phyloP scores from a whole-genome alignment of 2,113 vertebrate species.

The Catharus fuscescens region DNA sequence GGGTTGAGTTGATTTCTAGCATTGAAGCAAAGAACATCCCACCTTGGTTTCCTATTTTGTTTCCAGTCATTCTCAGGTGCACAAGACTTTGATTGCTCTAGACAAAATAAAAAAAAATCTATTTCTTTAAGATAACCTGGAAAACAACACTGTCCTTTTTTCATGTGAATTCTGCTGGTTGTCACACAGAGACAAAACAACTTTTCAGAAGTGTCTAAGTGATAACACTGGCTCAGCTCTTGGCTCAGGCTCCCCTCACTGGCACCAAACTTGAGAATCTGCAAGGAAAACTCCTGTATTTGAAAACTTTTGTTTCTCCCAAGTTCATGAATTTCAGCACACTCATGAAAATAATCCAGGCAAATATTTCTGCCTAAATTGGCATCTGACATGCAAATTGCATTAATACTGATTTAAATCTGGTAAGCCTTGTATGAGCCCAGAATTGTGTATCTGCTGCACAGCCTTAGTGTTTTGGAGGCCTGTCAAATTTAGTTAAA shows the following conservation, averaged over 20 bases:
- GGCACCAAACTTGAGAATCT: not conserved
- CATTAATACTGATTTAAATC: not conserved
- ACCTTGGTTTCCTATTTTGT: constrained; percentile 86
- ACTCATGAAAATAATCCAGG: not conserved
- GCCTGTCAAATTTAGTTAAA: not conserved
- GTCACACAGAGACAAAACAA: not conserved
- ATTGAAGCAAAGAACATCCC: constrained; percentile 84
- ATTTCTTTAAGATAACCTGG: not conserved
- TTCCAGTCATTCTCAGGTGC: constrained; percentile 86
- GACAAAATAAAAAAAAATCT: not conserved
- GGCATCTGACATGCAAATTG: not conserved
- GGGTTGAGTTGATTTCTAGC: constrained; percentile 81
- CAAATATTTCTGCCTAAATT: not conserved
- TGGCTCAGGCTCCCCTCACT: not conserved
- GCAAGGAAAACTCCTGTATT: not conserved
- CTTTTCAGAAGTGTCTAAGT: not conserved
- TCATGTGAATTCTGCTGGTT: not conserved
- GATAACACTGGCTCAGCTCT: not conserved
- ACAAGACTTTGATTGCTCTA: constrained; percentile 81
- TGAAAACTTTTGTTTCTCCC: not conserved
- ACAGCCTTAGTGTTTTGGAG: not conserved
- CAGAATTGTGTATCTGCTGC: not conserved
- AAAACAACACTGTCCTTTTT: not conserved
- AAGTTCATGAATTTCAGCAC: not conserved
- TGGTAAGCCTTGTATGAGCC: not conserved